A percentile compares a stretch with the other conserved stretches of the same genome.
These are phyloP conservation scores for Hiodon tergisus DNA, from an alignment of 2,113 vertebrate genomes.

Conservation along the genomic window DNA sequence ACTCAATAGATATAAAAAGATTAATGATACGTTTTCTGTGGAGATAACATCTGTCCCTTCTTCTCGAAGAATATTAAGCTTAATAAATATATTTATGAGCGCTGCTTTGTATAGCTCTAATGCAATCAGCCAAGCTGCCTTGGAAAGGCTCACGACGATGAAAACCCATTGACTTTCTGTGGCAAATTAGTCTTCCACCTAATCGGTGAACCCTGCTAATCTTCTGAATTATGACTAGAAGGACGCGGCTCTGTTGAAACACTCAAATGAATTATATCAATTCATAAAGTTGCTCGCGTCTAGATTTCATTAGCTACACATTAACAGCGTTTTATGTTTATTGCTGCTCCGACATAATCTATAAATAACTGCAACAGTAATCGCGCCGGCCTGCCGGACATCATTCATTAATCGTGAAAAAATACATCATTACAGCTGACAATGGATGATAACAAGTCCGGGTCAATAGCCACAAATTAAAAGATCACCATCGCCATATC, in stretches of 20 bases:
- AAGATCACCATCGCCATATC: conserved; percentile 81
- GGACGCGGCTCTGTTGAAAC: conserved; percentile 75
- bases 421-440: conserved; percentile 95
- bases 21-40: conserved; percentile 54
- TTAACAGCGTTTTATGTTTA: conserved; percentile 98
- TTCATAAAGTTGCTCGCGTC: conserved; percentile 97
- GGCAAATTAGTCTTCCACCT: conserved; percentile 87
- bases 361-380: conserved; percentile 97
- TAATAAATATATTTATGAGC: conserved; percentile 94
- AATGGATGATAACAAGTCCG: conserved; percentile 88
- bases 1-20: conserved; percentile 48
- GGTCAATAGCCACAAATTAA: conserved; percentile 93
- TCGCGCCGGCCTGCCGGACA: conserved; percentile 79
- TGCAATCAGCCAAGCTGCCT: conserved; percentile 84
- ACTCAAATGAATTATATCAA: conserved; percentile 95
- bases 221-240: conserved; percentile 88
- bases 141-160: conserved; percentile 78
- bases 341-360: conserved; percentile 93
- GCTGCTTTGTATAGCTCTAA: conserved; percentile 84
- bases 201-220: conserved; percentile 89
- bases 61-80: conserved; percentile 80
- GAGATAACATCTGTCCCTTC: conserved; percentile 60
- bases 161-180: conserved; percentile 85
- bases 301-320: conserved; percentile 98
- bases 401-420: conserved; percentile 85